A percentile compares a stretch with the other conserved stretches of the same genome.
phyloP scores from a whole-genome alignment of 2,797 vertebrate genomes.

The Vespertilio murinus region DNA sequence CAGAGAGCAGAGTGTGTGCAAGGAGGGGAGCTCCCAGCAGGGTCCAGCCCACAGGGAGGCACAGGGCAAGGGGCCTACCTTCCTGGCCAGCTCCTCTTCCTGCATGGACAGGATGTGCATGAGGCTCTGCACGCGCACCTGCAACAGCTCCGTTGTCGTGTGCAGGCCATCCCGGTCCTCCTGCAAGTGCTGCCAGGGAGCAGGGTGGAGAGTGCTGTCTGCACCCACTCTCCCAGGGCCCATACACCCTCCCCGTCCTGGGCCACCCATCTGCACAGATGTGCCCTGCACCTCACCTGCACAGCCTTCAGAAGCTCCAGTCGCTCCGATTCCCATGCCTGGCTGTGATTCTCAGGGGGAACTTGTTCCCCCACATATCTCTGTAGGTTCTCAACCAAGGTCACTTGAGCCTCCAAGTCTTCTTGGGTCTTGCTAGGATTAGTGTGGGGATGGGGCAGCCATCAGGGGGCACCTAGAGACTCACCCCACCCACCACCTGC shows the following conservation, averaged over 20 bases:
- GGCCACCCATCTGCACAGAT: background rate
- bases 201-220: background rate
- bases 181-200: constrained; percentile 82
- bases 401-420: constrained; percentile 77
- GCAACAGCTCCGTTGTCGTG: constrained; percentile 87
- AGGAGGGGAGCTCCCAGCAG: background rate
- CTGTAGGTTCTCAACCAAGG: constrained; percentile 78
- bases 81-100: constrained; percentile 88
- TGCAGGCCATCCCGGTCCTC: constrained; percentile 88
- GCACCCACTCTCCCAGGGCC: background rate
- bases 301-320: constrained; percentile 67
- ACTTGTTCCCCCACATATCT: constrained; percentile 81
- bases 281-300: constrained; percentile 68
- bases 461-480: background rate
- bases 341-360: constrained; percentile 41
- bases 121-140: constrained; percentile 89
- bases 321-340: constrained; percentile 66
- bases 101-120: constrained; percentile 90
- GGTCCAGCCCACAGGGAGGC: background rate
- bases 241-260: background rate
- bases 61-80: constrained; percentile 76
- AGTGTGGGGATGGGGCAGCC: background rate
- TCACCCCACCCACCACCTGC: background rate
- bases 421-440: constrained; percentile 70
- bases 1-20: background rate